Percentiles rank a stretch among this genome's conserved stretches.
Conservation (phyloP, 1,140 invertebrate species). For the Trichonephila clavata region DNA sequence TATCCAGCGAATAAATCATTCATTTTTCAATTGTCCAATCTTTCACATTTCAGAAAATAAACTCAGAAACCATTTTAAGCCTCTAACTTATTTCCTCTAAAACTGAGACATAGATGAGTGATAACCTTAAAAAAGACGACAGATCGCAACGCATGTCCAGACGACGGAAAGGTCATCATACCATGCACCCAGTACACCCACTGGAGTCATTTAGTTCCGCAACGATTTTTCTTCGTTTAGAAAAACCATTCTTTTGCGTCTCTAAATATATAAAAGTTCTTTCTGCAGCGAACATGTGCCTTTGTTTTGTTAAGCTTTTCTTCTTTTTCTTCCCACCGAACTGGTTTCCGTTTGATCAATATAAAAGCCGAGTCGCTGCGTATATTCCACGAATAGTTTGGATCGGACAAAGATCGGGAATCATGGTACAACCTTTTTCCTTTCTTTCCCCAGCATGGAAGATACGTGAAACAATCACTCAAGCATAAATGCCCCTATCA, state of each 20-base stretch:
- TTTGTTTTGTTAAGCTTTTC: not conserved
- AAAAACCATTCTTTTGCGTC: not conserved
- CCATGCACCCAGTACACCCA: slow-evolving; percentile 2
- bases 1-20: no score
- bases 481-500: slow-evolving; percentile 1
- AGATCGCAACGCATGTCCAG: not conserved
- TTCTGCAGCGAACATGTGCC: not conserved
- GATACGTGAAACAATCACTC: not conserved
- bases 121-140: not conserved
- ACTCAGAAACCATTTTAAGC: no score
- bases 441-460: not conserved
- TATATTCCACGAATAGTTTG: not conserved
- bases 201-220: not conserved
- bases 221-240: not conserved
- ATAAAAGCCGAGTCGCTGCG: not conserved
- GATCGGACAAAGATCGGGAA: not conserved
- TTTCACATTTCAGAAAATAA: no score
- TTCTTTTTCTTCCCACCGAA: not conserved
- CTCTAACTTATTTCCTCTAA: no score
- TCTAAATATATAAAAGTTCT: slow-evolving; percentile 24
- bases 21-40: no score
- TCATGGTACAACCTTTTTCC: not conserved
- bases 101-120: not conserved
- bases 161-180: not conserved
- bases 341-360: slow-evolving; percentile 18